A percentile compares a stretch with the other conserved stretches of the same genome.
phyloP scores from a whole-genome alignment of 2,113 vertebrate species.

The Zeus faber region DNA sequence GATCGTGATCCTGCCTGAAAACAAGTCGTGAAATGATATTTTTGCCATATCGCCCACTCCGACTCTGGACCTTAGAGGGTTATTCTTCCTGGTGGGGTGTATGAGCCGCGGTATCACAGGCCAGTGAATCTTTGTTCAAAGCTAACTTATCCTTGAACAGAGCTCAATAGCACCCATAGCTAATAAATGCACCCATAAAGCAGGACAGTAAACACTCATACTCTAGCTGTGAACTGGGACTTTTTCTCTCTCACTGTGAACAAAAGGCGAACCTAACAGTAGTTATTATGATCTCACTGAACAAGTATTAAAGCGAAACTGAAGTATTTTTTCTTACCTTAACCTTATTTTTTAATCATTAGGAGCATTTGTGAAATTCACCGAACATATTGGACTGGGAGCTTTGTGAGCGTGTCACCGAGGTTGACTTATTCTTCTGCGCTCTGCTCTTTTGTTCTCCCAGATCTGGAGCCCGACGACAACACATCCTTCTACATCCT shows the following conservation, averaged over 20 bases:
- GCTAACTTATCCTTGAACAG: conserved; percentile 6
- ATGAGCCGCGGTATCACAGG: conserved; percentile 14
- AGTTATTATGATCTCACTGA: too few relatives aligned
- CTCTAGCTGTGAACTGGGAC: neutral
- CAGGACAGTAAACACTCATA: neutral
- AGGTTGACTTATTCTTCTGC: conserved; percentile 1
- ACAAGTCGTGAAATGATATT: too few relatives aligned
- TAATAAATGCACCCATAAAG: conserved; percentile 29
- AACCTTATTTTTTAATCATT: too few relatives aligned
- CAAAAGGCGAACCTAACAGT: neutral
- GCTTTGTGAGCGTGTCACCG: too few relatives aligned
- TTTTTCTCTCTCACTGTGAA: neutral
- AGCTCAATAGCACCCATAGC: conserved; percentile 21
- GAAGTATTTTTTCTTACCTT: too few relatives aligned
- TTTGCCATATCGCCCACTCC: too few relatives aligned
- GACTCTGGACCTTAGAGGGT: too few relatives aligned
- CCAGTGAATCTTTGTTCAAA: conserved; percentile 24
- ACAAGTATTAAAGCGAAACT: too few relatives aligned
- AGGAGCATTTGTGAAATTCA: too few relatives aligned
- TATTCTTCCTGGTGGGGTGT: neutral
- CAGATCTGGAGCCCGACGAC: conserved; percentile 94
- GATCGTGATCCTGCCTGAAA: too few relatives aligned
- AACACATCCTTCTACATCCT: conserved; percentile 94
- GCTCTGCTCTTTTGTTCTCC: conserved; percentile 20
- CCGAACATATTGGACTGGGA: too few relatives aligned